Evolutionary conservation across 2,797 vertebrate species (phyloP).

Genomic region (Morelia viridis): DNA sequence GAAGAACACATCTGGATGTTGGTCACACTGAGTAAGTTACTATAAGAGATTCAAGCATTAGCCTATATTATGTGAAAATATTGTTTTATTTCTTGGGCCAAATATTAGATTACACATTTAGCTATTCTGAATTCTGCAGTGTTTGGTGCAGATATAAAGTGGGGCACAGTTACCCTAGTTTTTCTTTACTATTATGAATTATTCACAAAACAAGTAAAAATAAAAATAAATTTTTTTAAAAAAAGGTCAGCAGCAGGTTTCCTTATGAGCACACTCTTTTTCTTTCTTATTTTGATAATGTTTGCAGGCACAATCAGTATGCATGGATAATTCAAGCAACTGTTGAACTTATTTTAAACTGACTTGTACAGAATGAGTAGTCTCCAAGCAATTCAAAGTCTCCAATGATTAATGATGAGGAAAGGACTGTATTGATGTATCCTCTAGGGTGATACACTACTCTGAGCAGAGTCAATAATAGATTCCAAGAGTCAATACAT

Average conservation of each 20-base stretch:
- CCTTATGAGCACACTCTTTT: not conserved
- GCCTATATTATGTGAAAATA: not conserved
- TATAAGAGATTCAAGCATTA: not conserved
- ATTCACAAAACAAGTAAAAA: not conserved
- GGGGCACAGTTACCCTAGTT: not conserved
- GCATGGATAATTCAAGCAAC: not conserved
- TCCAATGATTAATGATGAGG: not conserved
- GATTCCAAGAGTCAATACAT: not conserved
- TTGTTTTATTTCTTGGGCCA: not conserved
- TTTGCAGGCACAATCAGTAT: not conserved
- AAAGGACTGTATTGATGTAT: not conserved
- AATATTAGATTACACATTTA: not conserved
- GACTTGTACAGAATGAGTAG: not conserved
- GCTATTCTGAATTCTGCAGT: not conserved
- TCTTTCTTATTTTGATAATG: not conserved
- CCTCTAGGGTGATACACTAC: not conserved
- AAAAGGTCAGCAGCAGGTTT: not conserved
- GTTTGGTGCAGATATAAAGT: not conserved
- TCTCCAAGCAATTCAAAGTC: not conserved
- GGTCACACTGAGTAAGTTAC: not conserved
- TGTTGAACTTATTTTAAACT: conserved; percentile 1
- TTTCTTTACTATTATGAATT: not conserved
- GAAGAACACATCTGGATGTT: not conserved
- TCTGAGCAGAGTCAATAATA: not conserved
- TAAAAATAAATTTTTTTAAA: not conserved